Evolutionary conservation across 2,113 vertebrate genomes (phyloP), one percentile per base, ranked within the genome.

Genomic region (Pogona vitticeps): DNA sequence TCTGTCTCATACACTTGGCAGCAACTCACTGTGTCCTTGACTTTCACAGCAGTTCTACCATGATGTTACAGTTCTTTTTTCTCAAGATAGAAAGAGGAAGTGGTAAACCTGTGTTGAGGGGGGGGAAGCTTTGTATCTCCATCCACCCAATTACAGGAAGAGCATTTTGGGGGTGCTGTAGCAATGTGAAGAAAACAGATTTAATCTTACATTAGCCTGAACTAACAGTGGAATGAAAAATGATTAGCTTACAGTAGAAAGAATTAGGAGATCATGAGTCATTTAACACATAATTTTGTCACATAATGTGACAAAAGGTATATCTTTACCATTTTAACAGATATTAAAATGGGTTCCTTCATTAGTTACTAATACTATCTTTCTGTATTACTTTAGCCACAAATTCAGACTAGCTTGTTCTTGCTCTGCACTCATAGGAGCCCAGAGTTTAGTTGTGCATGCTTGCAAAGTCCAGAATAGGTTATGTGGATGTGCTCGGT

Each of bases 81-180:
- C 70, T 28, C 59, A 26, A 21, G 71, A 73, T 81, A 82, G 52
- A 67, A 81, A 81, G 42, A 82, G 80, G 79, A 82, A 82, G 71
- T 23, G 33, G 81, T 15, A 23, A 13, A 31, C 65, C 5, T 5
- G n/a, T 81, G 52, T 63, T 12, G 12, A 58, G 78, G 61, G 38
- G 56, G 42, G 56, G 65, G n/a, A n/a, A 56, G 79, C 61, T 40
- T 38, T 46, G 31, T 38, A 28, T 75, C 59, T 67, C 33, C 17
- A 4, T 59, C 67, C 3, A 28, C 40, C n/a, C 31, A 56, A 26
- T 59, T 56, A 5, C 38, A 26, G 10, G 12, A 23, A 84, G 82
- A 81, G 21, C 38, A 18, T 33, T 52, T 67, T 52, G 33, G 73
- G n/a, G 61, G 23, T 42, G 33, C 61, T 52, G 21, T 42, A 65